A percentile compares a stretch with the other conserved stretches of the same genome.
Evolutionary conservation across 2,888 invertebrate genomes (phyloP).

Genomic region (Bombyx huttoni): DNA sequence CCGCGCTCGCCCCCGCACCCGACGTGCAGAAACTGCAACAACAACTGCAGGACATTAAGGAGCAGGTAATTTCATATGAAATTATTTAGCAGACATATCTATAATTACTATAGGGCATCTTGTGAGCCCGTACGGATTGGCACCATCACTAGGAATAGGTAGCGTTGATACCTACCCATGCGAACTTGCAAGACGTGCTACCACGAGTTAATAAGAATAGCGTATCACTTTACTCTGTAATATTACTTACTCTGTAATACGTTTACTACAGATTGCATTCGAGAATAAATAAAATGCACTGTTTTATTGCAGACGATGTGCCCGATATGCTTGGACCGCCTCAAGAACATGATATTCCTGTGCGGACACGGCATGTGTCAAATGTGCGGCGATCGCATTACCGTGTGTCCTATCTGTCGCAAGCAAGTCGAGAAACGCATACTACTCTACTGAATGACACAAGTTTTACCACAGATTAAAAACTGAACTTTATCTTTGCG

Average conservation of each 20-base stretch:
- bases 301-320: constrained; percentile 90
- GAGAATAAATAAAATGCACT: too few relatives aligned
- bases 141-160: not conserved
- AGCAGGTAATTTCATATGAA: constrained; percentile 78
- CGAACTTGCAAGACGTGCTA: too few relatives aligned
- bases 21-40: constrained; percentile 83
- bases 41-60: constrained; percentile 96
- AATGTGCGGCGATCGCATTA: constrained; percentile 98
- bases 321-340: constrained; percentile 96
- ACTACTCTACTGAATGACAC: constrained; percentile 77
- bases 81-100: too few relatives aligned
- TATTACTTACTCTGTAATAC: too few relatives aligned
- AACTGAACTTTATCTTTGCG: too few relatives aligned
- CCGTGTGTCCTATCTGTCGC: constrained; percentile 97
- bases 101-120: not conserved
- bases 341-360: constrained; percentile 98
- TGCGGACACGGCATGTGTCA: constrained; percentile 99
- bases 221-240: too few relatives aligned
- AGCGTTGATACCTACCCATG: too few relatives aligned
- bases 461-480: not conserved
- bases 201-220: too few relatives aligned
- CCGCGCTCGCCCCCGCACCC: not conserved
- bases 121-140: not conserved
- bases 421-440: constrained; percentile 97
- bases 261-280: too few relatives aligned